phyloP scores from a whole-genome alignment of 2,113 vertebrate species.

The Pipa parva region DNA sequence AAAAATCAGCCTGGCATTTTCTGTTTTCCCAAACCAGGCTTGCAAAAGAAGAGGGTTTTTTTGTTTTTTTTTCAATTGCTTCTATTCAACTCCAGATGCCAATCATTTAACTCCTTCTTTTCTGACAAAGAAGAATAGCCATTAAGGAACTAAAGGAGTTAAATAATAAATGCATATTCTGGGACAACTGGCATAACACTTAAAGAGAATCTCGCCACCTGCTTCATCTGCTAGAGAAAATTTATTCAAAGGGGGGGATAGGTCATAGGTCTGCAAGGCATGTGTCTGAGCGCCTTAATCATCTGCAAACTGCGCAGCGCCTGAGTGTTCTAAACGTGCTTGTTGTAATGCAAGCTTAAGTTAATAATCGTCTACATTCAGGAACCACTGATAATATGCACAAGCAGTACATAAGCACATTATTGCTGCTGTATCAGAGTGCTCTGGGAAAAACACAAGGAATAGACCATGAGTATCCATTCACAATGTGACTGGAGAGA shows the following conservation, averaged over 20 bases:
- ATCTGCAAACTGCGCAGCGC: slow-evolving; percentile 15
- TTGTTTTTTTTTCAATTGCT: not conserved
- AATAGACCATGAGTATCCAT: not conserved
- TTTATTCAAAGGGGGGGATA: slow-evolving; percentile 36
- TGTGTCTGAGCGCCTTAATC: slow-evolving; percentile 33
- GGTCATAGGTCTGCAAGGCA: slow-evolving; percentile 40
- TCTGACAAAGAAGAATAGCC: not conserved
- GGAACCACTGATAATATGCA: not conserved
- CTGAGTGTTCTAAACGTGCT: slow-evolving; percentile 2
- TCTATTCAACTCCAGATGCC: not conserved
- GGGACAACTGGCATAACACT: not conserved
- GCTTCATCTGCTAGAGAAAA: slow-evolving; percentile 38
- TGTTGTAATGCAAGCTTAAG: not conserved
- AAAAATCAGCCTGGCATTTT: not conserved
- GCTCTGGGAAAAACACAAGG: not conserved
- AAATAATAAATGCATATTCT: slow-evolving; percentile 17
- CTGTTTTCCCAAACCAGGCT: not conserved
- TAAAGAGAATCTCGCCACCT: slow-evolving; percentile 29
- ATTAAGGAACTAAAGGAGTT: slow-evolving; percentile 2
- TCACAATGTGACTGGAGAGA: not conserved
- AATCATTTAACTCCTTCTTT: not conserved
- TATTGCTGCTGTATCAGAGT: not conserved
- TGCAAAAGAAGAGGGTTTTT: not conserved
- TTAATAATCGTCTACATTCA: not conserved
- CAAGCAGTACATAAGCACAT: not conserved